A percentile compares a stretch with the other conserved stretches of the same genome.
Conservation (phyloP, 2,888 invertebrate genomes). For the Hypsopygia costalis region DNA sequence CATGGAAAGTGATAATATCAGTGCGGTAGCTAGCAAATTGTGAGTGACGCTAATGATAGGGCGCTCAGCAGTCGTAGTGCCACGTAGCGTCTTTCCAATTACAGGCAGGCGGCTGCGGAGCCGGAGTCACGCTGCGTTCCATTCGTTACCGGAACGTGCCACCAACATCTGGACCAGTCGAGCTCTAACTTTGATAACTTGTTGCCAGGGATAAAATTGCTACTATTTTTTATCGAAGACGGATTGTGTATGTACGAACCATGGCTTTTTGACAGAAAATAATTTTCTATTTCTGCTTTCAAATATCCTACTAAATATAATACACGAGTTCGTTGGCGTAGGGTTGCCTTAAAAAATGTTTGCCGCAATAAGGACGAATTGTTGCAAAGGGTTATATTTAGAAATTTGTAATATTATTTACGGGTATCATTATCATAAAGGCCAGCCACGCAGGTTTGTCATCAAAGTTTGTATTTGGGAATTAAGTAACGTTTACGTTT, state of each 20-base stretch:
- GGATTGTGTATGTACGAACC: constrained; percentile 8
- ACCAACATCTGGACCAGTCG: constrained; percentile 60
- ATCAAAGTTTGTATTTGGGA: no score
- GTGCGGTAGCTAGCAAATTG: constrained; percentile 47
- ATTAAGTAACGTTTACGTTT: no score
- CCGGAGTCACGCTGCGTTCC: constrained; percentile 65
- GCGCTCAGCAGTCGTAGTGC: constrained; percentile 52
- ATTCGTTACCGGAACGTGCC: constrained; percentile 71
- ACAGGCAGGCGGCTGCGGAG: constrained; percentile 36
- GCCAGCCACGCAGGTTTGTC: no score
- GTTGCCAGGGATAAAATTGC: constrained; percentile 42
- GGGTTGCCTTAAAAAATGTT: no score
- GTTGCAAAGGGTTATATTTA: no score
- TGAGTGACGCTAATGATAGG: constrained; percentile 78
- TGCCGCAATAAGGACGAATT: no score
- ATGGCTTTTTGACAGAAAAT: no score
- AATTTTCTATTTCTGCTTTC: no score
- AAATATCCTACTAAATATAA: no score
- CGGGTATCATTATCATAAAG: no score
- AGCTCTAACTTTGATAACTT: constrained; percentile 52
- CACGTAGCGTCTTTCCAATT: constrained; percentile 68
- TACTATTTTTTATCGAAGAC: constrained; percentile 25
- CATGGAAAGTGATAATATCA: constrained; percentile 22
- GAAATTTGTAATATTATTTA: no score
- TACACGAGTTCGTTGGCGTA: no score